Evolutionary conservation across 2,797 vertebrate genomes (phyloP), one percentile per base, ranked within the genome.

Genomic region (Myotis vivesi): DNA sequence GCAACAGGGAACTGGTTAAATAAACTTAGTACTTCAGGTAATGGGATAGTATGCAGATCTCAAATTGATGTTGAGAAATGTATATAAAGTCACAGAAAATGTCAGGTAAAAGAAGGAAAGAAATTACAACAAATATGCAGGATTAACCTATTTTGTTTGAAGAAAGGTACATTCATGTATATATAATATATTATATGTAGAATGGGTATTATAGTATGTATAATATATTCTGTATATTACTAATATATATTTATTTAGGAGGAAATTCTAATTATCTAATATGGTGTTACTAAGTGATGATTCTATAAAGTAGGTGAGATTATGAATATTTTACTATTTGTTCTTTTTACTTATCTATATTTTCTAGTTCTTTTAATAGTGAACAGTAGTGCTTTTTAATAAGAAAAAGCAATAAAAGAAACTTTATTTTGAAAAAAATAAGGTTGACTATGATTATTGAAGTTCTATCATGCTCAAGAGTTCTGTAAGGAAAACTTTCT

Each of bases 391-490:
- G 38, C n/a, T 93, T 72, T 94, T 93, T 76, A 53, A 87, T 36
- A 89, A 46, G 57, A 68, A 82, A 86, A 94, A 30, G 17, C 76
- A 84, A 19, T n/a, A 38, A 92, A 91, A 75, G 23, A 75, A 80
- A 51, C 15, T 73, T 75, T 25, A 71, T 51, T 86, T 81, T 66
- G 53, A n/a, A 41, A 49, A 30, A 77, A 55, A 36, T 12, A 23
- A 8, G 8, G 1, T 68, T 95, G 75, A 49, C 38, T 23, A 3
- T 22, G 87, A 51, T 22, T n/a, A 22, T 11, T 41, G 11, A 89
- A 62, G 19, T 69, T 94, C 57, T 17, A 2, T 30, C 64, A 30
- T 0, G 17, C 22, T 87, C 9, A 62, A 51, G 80, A 57, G 36
- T 68, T 72, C 57, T 25, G 28, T 7, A 51, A 38, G 38, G 57